Conservation (phyloP, 2,888 invertebrate genomes). For the Brassicogethes aeneus region DNA sequence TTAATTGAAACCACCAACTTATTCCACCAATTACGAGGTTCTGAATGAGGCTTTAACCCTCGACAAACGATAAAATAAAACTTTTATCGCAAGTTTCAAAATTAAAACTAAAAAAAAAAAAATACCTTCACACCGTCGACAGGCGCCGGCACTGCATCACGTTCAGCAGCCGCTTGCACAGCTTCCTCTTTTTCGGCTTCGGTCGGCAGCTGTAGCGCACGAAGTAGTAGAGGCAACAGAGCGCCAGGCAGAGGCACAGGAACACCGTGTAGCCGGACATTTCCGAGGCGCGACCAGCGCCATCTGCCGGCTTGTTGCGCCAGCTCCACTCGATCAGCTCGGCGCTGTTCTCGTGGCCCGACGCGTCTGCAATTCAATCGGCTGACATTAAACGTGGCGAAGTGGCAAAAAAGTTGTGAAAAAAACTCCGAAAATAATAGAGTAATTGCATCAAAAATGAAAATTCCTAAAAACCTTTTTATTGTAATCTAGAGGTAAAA, state of each 20-base stretch:
- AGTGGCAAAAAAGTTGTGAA: too few species aligned
- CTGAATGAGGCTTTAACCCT: too few species aligned
- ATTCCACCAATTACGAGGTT: too few species aligned
- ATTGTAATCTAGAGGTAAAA: too few species aligned
- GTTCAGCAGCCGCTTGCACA: conserved; percentile 32
- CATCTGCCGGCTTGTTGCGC: conserved; percentile 43
- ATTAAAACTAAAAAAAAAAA: too few species aligned
- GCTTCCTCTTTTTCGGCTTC: conserved; percentile 39
- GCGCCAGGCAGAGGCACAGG: conserved; percentile 33
- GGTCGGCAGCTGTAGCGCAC: conserved; percentile 37
- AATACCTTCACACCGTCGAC: conserved; percentile 27
- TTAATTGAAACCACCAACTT: too few species aligned
- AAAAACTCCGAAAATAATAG: neutral
- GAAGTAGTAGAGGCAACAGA: conserved; percentile 32
- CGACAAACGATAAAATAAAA: too few species aligned
- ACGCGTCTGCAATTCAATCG: conserved; percentile 32
- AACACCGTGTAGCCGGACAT: conserved; percentile 36
- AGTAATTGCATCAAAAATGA: too few species aligned
- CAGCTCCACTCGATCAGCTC: conserved; percentile 45
- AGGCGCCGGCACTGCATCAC: conserved; percentile 34
- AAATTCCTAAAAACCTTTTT: too few species aligned
- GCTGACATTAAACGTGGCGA: conserved; percentile 27
- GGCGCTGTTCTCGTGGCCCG: conserved; percentile 46
- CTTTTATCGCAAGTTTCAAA: too few species aligned
- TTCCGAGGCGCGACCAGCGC: conserved; percentile 25